These are phyloP conservation scores for Cabera pusaria DNA, from an alignment of 2,888 invertebrate species.

Conservation along the genomic window DNA sequence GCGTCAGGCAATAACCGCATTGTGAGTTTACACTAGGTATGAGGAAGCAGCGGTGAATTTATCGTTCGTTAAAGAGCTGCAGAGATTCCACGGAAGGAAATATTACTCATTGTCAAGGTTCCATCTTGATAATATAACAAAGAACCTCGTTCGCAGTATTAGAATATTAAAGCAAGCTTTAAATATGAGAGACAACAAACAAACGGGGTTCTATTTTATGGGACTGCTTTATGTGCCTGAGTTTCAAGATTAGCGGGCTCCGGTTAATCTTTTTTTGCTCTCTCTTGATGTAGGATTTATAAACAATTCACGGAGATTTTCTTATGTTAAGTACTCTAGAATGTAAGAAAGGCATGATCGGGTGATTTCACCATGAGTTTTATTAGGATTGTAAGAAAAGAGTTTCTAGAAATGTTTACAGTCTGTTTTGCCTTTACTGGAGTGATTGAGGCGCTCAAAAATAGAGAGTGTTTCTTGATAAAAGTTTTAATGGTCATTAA, in stretches of 20 bases:
- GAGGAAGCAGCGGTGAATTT: slow-evolving; percentile 35
- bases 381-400: too few relatives aligned
- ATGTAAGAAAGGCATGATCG: too few relatives aligned
- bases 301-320: slow-evolving; percentile 11
- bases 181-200: slow-evolving; percentile 33
- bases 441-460: too few relatives aligned
- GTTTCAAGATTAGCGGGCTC: slow-evolving; percentile 31
- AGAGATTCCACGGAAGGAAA: slow-evolving; percentile 52
- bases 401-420: too few relatives aligned
- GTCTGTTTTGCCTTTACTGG: too few relatives aligned
- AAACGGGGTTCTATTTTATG: slow-evolving; percentile 31
- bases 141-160: slow-evolving; percentile 39
- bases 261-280: slow-evolving; percentile 26
- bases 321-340: too few relatives aligned
- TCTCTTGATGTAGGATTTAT: slow-evolving; percentile 6
- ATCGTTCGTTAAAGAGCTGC: slow-evolving; percentile 53
- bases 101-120: slow-evolving; percentile 60
- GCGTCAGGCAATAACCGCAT: slow-evolving; percentile 4
- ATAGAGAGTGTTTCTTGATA: too few relatives aligned
- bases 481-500: too few relatives aligned
- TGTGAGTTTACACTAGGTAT: slow-evolving; percentile 3
- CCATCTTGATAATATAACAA: slow-evolving; percentile 45
- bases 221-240: slow-evolving; percentile 29
- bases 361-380: too few relatives aligned
- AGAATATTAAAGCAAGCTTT: slow-evolving; percentile 40